Base-by-base conservation (phyloP, 2,797 vertebrate species). In the Botia almorhae region DNA sequence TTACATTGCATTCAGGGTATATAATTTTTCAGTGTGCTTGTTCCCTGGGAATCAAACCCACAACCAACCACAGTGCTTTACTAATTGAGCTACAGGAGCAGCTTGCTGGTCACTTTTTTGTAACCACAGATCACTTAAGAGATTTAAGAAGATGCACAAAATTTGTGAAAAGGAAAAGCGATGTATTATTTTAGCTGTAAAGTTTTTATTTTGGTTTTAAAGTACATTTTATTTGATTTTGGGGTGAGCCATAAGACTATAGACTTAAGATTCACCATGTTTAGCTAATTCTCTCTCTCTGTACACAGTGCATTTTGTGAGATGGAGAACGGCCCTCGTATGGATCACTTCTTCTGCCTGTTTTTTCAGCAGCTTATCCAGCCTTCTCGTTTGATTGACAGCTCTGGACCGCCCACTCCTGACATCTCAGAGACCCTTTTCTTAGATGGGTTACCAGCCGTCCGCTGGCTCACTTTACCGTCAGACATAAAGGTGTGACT, bases 341-440 rank as follows among this genome's bases (percentile, higher is more conserved):
- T 99, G 93, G 96, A 99, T 93, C 96, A 96, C 69, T 97, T 99
- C 92, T 99, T 99, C 91, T 96, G 90, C 93, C 92, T 98, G 84
- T 95, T 98, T 92, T 99, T 99, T 92, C 97, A 97, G 92, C 95
- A 94, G 89, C 93, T 95, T 0, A 94, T 98, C 74, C 95, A 94
- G 85, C 95, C 95, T 0, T 90, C 86, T 0, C 90, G 89, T 6
- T 83, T 95, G 10, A 91, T 78, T 4, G 78, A 88, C 71, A 88
- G 90, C 74, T 84, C 90, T 55, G 29, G 70, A 7, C 71, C 90
- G 0, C 81, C 85, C 0, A 78, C 82, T 0, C 19, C 78, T 0
- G 90, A 94, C 8, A 84, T 90, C 76, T 94, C 92, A 33, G 92
- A 91, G 36, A 90, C 93, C 0, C 86, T 95, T 0, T 95, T 98